Base-by-base conservation (phyloP, 2,797 vertebrate species). In the Periophthalmus magnuspinnatus region DNA sequence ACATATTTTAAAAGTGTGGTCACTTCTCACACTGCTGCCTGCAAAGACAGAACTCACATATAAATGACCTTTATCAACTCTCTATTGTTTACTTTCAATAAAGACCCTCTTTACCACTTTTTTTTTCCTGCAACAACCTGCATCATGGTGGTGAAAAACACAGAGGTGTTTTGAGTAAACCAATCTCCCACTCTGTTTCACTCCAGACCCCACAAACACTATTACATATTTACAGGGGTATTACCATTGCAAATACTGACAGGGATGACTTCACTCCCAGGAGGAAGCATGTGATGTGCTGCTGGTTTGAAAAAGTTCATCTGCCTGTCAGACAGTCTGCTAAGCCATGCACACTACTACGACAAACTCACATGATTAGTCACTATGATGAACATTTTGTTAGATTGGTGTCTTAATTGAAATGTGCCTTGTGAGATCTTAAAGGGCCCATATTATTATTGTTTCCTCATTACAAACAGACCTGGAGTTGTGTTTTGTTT, bases 161-260 rank as follows among this genome's bases (percentile, higher is more conserved):
- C 56, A 5, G 41, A 4, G 2, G 5, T 88, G 87, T 91, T 91
- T 87, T 87, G 72, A 84, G 89, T 86, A 88, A 90, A 92, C 78
- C 66, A 71, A 33, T 68, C 47, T 50, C 71, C 69, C 34, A 0
- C 72, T 70, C 76, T 69, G 33, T 70, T 71, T 48, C 56, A 81
- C 72, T 81, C 58, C 13, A 82, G 58, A 50, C 66, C 48, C 71
- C 76, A 75, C 74, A 19, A 68, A 65, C 67, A 17, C 48, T 36
- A 72, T 86, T 77, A 71, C 82, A 89, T 86, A 84, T 89, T 89
- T 82, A 81, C 86, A 68, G 75, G 50, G 75, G 84, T 82, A 88
- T 90, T 86, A 90, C 79, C 86, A 89, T 85, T 83, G 84, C 90
- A 93, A 93, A 92, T 92, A 92, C 93, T 93, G 90, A 92, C 91